Conservation (phyloP, 2,888 invertebrate genomes). For the Gibbula magus region DNA sequence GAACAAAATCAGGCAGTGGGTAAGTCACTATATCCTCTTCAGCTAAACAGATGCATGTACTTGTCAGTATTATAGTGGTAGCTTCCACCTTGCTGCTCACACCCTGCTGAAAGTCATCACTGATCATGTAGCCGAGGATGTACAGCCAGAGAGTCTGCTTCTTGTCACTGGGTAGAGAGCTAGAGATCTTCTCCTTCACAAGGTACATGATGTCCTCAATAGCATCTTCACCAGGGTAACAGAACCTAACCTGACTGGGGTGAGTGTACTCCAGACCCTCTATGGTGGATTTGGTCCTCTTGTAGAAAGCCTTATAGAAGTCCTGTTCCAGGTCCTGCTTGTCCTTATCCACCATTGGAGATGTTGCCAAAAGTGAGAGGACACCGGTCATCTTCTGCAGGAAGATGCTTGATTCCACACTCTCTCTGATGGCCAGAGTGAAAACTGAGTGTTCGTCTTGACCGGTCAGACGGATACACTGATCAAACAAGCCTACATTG, state of each 20-base stretch:
- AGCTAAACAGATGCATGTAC: constrained; percentile 65
- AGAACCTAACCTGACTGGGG: constrained; percentile 66
- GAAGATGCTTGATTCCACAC: constrained; percentile 58
- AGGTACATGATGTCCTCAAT: constrained; percentile 68
- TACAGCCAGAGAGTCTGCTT: constrained; percentile 62
- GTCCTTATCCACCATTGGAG: constrained; percentile 64
- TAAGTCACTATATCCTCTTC: constrained; percentile 71
- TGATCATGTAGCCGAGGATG: constrained; percentile 54
- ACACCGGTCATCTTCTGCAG: constrained; percentile 62
- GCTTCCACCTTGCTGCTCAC: constrained; percentile 47
- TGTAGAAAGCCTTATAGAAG: constrained; percentile 66
- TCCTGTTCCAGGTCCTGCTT: constrained; percentile 65
- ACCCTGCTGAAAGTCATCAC: constrained; percentile 36
- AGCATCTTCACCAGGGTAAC: constrained; percentile 72
- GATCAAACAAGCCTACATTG: constrained; percentile 71
- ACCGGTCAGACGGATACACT: constrained; percentile 70
- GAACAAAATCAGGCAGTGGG: constrained; percentile 72
- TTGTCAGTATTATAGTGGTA: constrained; percentile 67
- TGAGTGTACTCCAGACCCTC: constrained; percentile 68
- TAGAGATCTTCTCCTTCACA: constrained; percentile 56
- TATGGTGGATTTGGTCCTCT: constrained; percentile 58
- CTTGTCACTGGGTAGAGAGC: background rate
- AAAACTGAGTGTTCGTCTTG: constrained; percentile 58
- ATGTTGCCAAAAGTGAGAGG: constrained; percentile 53
- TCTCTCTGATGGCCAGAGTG: constrained; percentile 65